A percentile compares a stretch with the other conserved stretches of the same genome.
These are phyloP conservation scores for Anthoscopus minutus DNA, from an alignment of 2,113 vertebrate species.

Conservation along the genomic window DNA sequence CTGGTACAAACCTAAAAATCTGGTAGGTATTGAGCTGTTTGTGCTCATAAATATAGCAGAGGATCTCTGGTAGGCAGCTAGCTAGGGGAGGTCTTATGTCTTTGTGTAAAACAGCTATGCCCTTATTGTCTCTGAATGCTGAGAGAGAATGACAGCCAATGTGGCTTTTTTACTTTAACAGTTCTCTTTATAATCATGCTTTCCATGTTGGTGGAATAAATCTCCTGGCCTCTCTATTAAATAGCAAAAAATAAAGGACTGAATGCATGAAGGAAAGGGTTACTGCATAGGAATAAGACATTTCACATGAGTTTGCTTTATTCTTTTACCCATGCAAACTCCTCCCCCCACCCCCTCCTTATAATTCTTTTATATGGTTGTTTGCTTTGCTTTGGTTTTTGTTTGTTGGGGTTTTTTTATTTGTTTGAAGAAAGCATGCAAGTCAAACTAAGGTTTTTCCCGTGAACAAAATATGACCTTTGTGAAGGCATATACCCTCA, in stretches of 20 bases:
- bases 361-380: background rate
- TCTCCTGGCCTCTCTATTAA: background rate
- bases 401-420: background rate
- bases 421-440: background rate
- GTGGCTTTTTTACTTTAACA: background rate
- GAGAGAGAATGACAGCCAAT: background rate
- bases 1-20: background rate
- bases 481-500: background rate
- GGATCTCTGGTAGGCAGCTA: background rate
- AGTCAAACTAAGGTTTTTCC: background rate
- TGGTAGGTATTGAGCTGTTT: background rate
- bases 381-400: background rate
- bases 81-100: background rate
- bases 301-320: background rate
- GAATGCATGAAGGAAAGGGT: background rate
- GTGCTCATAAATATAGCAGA: background rate
- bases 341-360: background rate
- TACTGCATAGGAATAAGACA: background rate
- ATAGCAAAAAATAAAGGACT: background rate
- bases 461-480: background rate
- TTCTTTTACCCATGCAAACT: background rate
- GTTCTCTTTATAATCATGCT: background rate
- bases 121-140: background rate
- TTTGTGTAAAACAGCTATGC: background rate
- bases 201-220: background rate